Conservation (phyloP, 2,113 vertebrate species). For the Rattus rattus region DNA sequence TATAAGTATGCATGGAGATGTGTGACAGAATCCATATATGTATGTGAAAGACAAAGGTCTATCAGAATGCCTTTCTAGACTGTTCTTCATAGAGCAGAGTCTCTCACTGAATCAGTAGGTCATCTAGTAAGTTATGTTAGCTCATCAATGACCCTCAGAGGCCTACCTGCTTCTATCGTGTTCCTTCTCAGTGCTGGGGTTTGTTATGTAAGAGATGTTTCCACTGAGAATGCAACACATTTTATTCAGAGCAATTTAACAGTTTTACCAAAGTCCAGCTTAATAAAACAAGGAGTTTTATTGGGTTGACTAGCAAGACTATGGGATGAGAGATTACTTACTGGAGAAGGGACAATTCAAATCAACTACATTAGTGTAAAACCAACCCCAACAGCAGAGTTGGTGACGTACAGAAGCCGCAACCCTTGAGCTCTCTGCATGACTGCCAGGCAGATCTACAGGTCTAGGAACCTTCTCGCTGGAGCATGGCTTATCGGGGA, state of each 20-base stretch:
- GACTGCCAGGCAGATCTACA: not conserved
- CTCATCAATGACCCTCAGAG: not conserved
- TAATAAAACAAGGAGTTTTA: not conserved
- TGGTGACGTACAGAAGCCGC: not conserved
- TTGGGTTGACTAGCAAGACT: not conserved
- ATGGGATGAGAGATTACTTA: not conserved
- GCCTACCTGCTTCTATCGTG: not conserved
- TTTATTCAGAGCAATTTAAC: not conserved
- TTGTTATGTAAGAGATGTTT: not conserved
- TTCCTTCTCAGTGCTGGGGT: not conserved
- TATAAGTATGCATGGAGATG: not conserved
- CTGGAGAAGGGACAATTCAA: not conserved
- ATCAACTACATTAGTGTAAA: not conserved
- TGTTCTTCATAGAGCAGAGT: not conserved
- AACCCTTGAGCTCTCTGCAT: not conserved
- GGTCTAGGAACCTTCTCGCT: not conserved
- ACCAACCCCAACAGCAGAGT: not conserved
- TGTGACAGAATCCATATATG: not conserved
- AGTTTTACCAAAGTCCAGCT: not conserved
- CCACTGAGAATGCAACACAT: not conserved
- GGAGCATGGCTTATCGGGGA: too few species aligned
- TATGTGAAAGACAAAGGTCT: not conserved
- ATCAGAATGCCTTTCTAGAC: not conserved
- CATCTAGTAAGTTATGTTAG: not conserved
- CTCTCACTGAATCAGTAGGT: not conserved